These are phyloP conservation scores for Thyatira batis DNA, from an alignment of 2,888 invertebrate genomes.

Conservation along the genomic window DNA sequence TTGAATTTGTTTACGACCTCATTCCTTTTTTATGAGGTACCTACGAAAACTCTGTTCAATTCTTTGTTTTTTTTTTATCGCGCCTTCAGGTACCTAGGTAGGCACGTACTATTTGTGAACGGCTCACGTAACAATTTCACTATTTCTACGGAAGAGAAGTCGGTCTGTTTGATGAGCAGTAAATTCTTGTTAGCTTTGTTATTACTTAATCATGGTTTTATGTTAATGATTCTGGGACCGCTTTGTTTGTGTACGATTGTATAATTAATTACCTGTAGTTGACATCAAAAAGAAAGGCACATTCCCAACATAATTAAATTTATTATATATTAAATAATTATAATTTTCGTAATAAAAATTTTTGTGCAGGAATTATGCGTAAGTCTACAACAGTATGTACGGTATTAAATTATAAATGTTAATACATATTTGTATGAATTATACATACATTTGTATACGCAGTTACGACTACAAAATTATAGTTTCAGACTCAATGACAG, in stretches of 20 bases:
- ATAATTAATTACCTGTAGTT: conserved; percentile 17
- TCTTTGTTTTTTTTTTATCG: conserved; percentile 14
- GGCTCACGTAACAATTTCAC: background rate
- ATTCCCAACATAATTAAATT: background rate
- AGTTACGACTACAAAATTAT: conserved; percentile 11
- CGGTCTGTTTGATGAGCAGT: conserved; percentile 11
- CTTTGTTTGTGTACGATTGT: conserved; percentile 10
- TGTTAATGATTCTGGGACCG: conserved; percentile 11
- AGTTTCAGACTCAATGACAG: conserved; percentile 23
- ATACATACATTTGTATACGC: background rate
- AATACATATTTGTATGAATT: background rate
- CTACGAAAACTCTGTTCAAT: conserved; percentile 26
- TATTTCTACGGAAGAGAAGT: conserved; percentile 11
- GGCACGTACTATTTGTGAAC: background rate
- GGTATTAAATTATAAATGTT: too few relatives aligned
- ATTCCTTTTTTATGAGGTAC: conserved; percentile 37
- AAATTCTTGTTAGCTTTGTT: conserved; percentile 18
- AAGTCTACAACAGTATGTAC: too few relatives aligned
- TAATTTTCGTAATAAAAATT: background rate
- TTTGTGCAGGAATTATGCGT: too few relatives aligned
- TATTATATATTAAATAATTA: background rate
- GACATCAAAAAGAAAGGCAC: conserved; percentile 1
- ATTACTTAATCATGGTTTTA: conserved; percentile 17
- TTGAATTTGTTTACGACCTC: conserved; percentile 34
- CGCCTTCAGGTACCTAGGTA: too few relatives aligned